Percentiles rank a stretch among this genome's conserved stretches.
Evolutionary conservation across 2,113 vertebrate species (phyloP).

Genomic region (Hypanus sabinus): DNA sequence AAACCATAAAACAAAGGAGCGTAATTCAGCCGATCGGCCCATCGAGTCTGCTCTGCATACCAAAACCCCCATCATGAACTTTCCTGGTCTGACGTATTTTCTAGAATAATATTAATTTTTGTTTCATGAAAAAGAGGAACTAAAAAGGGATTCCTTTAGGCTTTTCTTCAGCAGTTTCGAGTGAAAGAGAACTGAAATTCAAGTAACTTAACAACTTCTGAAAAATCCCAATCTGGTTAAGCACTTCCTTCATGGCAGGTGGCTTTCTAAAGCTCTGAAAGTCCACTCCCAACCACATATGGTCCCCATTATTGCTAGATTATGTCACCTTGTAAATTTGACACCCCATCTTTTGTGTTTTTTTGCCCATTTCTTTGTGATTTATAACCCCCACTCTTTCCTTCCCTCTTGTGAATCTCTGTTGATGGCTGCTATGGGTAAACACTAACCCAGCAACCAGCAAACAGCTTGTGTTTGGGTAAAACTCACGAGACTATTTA

Average conservation of each 20-base stretch:
- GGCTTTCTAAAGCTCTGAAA: not conserved
- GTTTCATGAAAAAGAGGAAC: not conserved
- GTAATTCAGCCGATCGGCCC: no score
- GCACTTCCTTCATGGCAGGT: not conserved
- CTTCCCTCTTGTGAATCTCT: constrained; percentile 3
- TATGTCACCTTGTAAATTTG: constrained; percentile 33
- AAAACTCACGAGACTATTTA: constrained; percentile 19
- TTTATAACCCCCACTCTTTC: not conserved
- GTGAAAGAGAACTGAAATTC: not conserved
- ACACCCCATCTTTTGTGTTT: constrained; percentile 22
- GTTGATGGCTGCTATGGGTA: not conserved
- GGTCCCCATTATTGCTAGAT: not conserved
- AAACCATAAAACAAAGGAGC: no score
- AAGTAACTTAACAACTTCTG: not conserved
- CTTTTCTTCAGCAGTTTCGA: not conserved
- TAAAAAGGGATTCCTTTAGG: not conserved
- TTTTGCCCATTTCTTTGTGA: not conserved
- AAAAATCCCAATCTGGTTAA: constrained; percentile 17
- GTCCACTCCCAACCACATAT: not conserved
- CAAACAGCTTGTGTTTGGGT: constrained; percentile 23
- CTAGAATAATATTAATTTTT: not conserved
- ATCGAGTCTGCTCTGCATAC: no score
- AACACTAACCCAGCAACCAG: constrained; percentile 26
- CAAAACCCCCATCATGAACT: no score
- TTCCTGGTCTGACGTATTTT: not conserved